Evolutionary conservation across 1,140 invertebrate genomes (phyloP).

Genomic region (Lineus longissimus): DNA sequence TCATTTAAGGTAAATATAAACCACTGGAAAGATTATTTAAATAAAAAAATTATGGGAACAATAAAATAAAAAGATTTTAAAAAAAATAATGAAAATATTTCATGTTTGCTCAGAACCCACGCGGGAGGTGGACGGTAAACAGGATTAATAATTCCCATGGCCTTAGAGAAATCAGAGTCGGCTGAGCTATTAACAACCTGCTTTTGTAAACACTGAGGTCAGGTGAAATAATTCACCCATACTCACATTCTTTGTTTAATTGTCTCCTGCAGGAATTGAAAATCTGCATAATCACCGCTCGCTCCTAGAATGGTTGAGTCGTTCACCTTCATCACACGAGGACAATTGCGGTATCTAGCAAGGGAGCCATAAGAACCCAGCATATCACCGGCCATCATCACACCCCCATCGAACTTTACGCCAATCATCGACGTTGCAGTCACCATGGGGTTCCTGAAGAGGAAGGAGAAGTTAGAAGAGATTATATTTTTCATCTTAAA

Average conservation of each 20-base stretch:
- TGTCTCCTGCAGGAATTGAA: conserved; percentile 79
- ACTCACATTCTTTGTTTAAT: conserved; percentile 90
- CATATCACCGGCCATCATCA: conserved; percentile 86
- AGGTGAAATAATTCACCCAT: too few species aligned
- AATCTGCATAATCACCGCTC: conserved; percentile 93
- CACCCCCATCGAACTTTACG: conserved; percentile 80
- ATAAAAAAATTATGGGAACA: too few species aligned
- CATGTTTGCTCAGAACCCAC: too few species aligned
- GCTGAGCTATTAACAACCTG: too few species aligned
- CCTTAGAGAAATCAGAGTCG: too few species aligned
- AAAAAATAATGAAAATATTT: too few species aligned
- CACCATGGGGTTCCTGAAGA: conserved; percentile 72
- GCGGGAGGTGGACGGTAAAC: too few species aligned
- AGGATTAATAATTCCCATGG: too few species aligned
- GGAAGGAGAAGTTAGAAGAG: conserved; percentile 15
- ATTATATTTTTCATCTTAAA: neutral
- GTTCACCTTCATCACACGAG: conserved; percentile 83
- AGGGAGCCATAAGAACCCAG: conserved; percentile 89
- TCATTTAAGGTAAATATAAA: too few species aligned
- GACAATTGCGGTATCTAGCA: conserved; percentile 77
- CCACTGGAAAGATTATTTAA: too few species aligned
- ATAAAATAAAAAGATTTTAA: too few species aligned
- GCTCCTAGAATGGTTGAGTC: conserved; percentile 81
- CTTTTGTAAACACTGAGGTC: too few species aligned
- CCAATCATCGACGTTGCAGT: conserved; percentile 89